Evolutionary conservation across 2,797 vertebrate genomes (phyloP), one percentile per base, ranked within the genome.

Genomic region (Gorsachius magnificus): DNA sequence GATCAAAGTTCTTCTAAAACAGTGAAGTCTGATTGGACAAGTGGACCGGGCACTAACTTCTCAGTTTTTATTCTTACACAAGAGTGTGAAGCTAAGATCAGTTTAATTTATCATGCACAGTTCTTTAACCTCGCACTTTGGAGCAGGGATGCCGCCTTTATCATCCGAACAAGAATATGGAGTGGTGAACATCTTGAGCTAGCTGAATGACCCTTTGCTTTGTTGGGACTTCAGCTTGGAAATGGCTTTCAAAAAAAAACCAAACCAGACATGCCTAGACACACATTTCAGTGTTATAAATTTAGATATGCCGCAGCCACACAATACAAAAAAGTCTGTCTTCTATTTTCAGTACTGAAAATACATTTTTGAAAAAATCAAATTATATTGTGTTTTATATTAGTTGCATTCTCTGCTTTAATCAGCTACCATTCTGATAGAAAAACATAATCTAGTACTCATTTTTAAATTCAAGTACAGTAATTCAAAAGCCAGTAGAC

Each of bases 331-430:
- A 84, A 16, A n/a, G 16, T 71, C 76, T 57, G 14, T 50, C 87
- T 60, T 76, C 88, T 95, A 95, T 96, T 94, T 96, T 63, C 86
- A 93, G 83, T 69, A 93, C 41, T 76, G 90, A 96, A 95, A 92
- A 93, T 13, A 31, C 5, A 51, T 41, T 91, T 91, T 69, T 63
- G 20, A 69, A 75, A 75, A 88, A 82, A 63, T 18, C n/a, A n/a
- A 48, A 19, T 33, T 41, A 14, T 60, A 24, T n/a, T 76, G 43
- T 38, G 17, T 60, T 79, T 33, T 41, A 14, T 57, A 24, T 31
- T 76, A 48, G 43, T 33, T 89, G 14, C 70, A 63, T 60, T 79
- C 74, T 58, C 58, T 96, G 58, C n/a, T 93, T 79, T 76, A 82
- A 90, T 66, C 41, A 56, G 51, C 43, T 70, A 38, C 46, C 43